Evolutionary conservation across 2,888 invertebrate genomes (phyloP), one percentile per base, ranked within the genome.

Genomic region (Oeneis ivallda): DNA sequence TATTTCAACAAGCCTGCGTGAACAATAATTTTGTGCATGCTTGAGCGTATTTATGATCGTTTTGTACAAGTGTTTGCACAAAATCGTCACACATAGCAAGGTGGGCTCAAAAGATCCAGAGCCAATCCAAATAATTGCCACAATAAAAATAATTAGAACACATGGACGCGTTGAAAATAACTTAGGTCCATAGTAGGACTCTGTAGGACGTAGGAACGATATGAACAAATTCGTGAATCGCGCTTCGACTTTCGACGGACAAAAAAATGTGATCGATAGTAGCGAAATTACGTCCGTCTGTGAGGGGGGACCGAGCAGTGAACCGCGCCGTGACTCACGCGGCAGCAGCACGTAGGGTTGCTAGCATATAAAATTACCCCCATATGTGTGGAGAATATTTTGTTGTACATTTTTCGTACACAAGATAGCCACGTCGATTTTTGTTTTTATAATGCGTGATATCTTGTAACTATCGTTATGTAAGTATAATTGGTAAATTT

Each of bases 251-350:
- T 9, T 37, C 37, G 34, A 37, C 59, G 64, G 64, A 54, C 62
- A 73, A 72, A 67, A 64, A 39, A 54, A 54, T 52, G 50, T 63
- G 79, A 80, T 81, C 80, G 71, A 82, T 80, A 80, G 76, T 75
- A 80, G 76, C 76, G 74, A 70, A 79, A 80, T 80, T 74, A 72
- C 76, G 74, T 71, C 74, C 74, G 72, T 75, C 72, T 64, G 75
- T 72, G 74, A 72, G 71, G 71, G 70, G 71, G 74, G 53, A 68
- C 56, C 64, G 71, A 64, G 60, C 85, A 85, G 73, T 86, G 87
- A 87, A 85, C 87, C 74, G 71, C 54, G 39, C 61, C 17, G 19
- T 75, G 76, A 75, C 69, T 77, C 78, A 77, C 52, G 65, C 70
- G 58, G 15, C n/a, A 17, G 15, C n/a, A 17, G 47, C 17, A 17